A percentile compares a stretch with the other conserved stretches of the same genome.
Evolutionary conservation across 2,888 invertebrate genomes (phyloP).

Genomic region (Athalia rosae): DNA sequence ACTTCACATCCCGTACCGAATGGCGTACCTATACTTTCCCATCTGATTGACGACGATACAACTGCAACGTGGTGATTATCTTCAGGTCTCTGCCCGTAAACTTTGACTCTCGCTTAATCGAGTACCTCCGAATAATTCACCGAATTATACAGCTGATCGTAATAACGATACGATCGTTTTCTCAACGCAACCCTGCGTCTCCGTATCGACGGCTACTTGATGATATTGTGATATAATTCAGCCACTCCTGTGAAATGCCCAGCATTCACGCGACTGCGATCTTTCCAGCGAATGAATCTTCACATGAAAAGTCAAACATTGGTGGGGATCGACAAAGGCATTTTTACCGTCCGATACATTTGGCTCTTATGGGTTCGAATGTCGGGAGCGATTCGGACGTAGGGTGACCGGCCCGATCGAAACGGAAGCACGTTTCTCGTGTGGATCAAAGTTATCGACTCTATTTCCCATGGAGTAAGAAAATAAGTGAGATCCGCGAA

Average conservation of each 20-base stretch:
- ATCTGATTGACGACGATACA: too few relatives aligned
- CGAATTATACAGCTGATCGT: too few relatives aligned
- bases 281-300: neutral
- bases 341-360: conserved; percentile 13
- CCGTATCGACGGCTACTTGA: too few relatives aligned
- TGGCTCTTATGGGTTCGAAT: conserved; percentile 5
- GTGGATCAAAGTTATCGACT: neutral
- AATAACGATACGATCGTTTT: too few relatives aligned
- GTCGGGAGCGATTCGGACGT: neutral
- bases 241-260: neutral
- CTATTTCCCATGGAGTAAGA: conserved; percentile 6
- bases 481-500: conserved; percentile 24
- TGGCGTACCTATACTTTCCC: too few relatives aligned
- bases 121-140: too few relatives aligned
- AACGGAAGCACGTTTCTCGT: conserved; percentile 23
- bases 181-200: too few relatives aligned
- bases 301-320: neutral
- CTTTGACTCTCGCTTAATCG: too few relatives aligned
- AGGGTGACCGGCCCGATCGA: conserved; percentile 9
- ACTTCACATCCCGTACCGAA: too few relatives aligned
- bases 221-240: neutral
- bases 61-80: too few relatives aligned
- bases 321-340: neutral
- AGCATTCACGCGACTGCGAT: neutral
- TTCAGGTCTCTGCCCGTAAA: too few relatives aligned